Evolutionary conservation across 2,113 vertebrate genomes (phyloP), one percentile per base, ranked within the genome.

Genomic region (Oncorhynchus mykiss): DNA sequence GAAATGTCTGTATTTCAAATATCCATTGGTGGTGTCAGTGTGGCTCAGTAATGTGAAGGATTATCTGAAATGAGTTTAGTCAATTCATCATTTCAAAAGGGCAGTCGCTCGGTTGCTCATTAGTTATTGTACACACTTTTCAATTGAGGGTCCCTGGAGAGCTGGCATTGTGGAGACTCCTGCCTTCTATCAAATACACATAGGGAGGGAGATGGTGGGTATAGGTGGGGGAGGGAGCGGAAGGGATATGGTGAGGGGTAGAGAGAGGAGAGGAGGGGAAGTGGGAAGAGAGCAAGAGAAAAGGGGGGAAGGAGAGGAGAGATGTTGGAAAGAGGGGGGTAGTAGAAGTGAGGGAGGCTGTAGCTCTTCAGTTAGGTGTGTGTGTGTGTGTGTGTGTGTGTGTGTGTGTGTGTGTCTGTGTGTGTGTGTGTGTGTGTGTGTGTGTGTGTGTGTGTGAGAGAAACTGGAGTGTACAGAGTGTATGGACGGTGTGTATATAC

Each of bases 51-150:
- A 83, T 79, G 72, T 88, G 87, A 91, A 80, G 88, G 90, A 93
- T 92, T 90, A 92, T 92, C 89, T 92, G 80, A 93, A 93, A 91
- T 91, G 86, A 92, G 88, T 91, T 91, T 76, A 85, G 87, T 89
- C 91, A 90, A 91, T 93, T 91, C 85, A 88, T 91, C 90, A 90
- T 90, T 87, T 91, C 88, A 92, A 92, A 92, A 92, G 92, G 88
- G 83, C 91, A 90, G 89, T 88, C 85, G 80, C 87, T 89, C 85
- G 85, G 84, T 79, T 51, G 80, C 91, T 91, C 90, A 92, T 93
- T 91, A 92, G 90, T 91, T 91, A 89, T 89, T 92, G 90, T 91
- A 90, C 87, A 91, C 89, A 93, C 76, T 90, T 90, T 88, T 91
- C 90, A 92, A 92, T 92, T 92, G 89, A 83, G 82, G 73, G 70